These are phyloP conservation scores for Prunella fulvescens DNA, from an alignment of 2,113 vertebrate genomes.

Conservation along the genomic window DNA sequence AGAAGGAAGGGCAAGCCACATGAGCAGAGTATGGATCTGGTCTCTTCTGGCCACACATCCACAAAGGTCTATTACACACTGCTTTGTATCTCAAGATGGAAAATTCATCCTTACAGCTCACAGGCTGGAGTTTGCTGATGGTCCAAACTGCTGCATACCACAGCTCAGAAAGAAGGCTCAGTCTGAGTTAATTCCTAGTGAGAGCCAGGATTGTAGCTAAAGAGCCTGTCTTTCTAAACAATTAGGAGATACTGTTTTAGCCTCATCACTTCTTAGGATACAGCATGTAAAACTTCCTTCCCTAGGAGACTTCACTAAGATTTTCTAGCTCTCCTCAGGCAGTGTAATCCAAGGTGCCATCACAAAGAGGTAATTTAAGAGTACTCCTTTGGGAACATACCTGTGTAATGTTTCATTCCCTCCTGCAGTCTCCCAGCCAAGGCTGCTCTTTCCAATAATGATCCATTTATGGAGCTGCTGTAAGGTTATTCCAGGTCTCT, in stretches of 20 bases:
- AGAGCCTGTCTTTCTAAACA: background rate
- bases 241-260: background rate
- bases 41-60: background rate
- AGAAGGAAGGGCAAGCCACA: background rate
- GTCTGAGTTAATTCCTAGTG: background rate
- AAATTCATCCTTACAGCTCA: background rate
- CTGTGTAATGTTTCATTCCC: background rate
- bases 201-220: background rate
- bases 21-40: background rate
- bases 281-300: background rate
- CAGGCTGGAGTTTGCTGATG: background rate
- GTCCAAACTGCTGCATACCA: background rate
- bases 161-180: background rate
- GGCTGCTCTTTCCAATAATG: background rate
- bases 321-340: background rate
- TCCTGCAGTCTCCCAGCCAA: background rate
- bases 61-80: background rate
- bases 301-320: background rate
- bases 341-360: background rate
- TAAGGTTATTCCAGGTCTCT: background rate
- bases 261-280: background rate
- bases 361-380: background rate
- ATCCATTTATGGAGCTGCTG: background rate
- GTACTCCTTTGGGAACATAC: background rate
- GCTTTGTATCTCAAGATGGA: background rate